Percentiles rank a stretch among this genome's conserved stretches.
Conservation (phyloP, 2,888 invertebrate species). For the Volucella inflata region DNA sequence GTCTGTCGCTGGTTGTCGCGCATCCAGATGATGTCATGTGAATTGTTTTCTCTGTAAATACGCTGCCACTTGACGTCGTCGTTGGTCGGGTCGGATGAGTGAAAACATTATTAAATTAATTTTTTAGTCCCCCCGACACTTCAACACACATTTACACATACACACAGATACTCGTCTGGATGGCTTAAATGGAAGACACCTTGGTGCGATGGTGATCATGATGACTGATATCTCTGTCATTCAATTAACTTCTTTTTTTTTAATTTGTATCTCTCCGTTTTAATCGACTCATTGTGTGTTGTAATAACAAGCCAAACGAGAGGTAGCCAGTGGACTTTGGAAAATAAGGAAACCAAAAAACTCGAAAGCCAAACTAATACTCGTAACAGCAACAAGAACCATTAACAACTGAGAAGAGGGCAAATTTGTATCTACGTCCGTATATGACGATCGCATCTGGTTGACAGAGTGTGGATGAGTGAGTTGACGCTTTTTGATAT, state of each 20-base stretch:
- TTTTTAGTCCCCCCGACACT: slow-evolving; percentile 21
- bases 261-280: background rate
- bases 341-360: slow-evolving; percentile 18
- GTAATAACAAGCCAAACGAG: slow-evolving; percentile 44
- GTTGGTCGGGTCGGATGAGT: background rate
- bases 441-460: background rate
- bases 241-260: slow-evolving; percentile 40
- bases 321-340: slow-evolving; percentile 32
- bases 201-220: slow-evolving; percentile 36
- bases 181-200: slow-evolving; percentile 58
- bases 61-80: slow-evolving; percentile 39
- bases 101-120: slow-evolving; percentile 48
- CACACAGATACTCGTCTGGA: background rate
- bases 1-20: slow-evolving; percentile 39
- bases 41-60: slow-evolving; percentile 69
- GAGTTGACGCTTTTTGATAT: slow-evolving; percentile 31
- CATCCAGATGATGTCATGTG: slow-evolving; percentile 67
- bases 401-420: slow-evolving; percentile 35
- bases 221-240: slow-evolving; percentile 27
- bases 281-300: slow-evolving; percentile 44
- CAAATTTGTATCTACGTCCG: slow-evolving; percentile 42
- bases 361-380: slow-evolving; percentile 38
- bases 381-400: slow-evolving; percentile 23
- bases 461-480: slow-evolving; percentile 27
- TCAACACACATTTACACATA: slow-evolving; percentile 12